Percentiles rank a stretch among this genome's conserved stretches.
Conservation (phyloP, 2,797 vertebrate species). For the Bovichtus variegatus region DNA sequence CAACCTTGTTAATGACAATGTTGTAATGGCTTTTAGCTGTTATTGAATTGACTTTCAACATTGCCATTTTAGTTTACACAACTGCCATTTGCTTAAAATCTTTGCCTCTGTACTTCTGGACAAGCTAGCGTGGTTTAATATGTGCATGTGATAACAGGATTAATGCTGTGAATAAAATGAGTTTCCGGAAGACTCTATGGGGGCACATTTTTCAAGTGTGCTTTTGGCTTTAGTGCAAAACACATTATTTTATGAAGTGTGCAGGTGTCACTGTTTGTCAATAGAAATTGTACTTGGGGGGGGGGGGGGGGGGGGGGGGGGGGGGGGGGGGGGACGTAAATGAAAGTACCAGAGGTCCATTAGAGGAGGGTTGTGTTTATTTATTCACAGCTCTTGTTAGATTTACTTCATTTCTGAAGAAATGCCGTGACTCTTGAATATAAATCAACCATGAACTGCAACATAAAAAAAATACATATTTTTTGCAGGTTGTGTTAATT, state of each 20-base stretch:
- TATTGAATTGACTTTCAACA: conserved; percentile 78
- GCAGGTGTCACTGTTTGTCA: conserved; percentile 57
- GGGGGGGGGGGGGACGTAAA: conserved; percentile 18
- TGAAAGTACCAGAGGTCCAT: conserved; percentile 7
- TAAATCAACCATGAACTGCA: neutral
- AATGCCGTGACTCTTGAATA: neutral
- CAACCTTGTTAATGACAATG: conserved; percentile 78
- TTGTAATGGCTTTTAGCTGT: conserved; percentile 78
- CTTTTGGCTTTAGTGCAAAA: conserved; percentile 46
- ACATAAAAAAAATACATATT: neutral
- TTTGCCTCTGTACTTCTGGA: conserved; percentile 68
- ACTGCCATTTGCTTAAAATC: conserved; percentile 81
- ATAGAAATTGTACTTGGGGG: conserved; percentile 20
- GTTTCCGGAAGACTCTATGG: conserved; percentile 55
- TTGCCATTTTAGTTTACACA: conserved; percentile 76
- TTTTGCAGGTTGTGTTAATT: neutral
- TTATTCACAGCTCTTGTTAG: neutral
- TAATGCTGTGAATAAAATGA: conserved; percentile 70
- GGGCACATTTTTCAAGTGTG: conserved; percentile 63
- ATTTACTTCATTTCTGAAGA: neutral
- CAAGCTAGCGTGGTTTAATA: conserved; percentile 68
- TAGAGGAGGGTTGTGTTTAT: conserved; percentile 18
- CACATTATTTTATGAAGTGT: conserved; percentile 62
- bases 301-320: conserved; percentile 17
- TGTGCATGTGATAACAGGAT: conserved; percentile 70